Percentiles rank a stretch among this genome's conserved stretches.
Evolutionary conservation across 1,140 invertebrate genomes (phyloP).

Genomic region (Cepaea nemoralis): DNA sequence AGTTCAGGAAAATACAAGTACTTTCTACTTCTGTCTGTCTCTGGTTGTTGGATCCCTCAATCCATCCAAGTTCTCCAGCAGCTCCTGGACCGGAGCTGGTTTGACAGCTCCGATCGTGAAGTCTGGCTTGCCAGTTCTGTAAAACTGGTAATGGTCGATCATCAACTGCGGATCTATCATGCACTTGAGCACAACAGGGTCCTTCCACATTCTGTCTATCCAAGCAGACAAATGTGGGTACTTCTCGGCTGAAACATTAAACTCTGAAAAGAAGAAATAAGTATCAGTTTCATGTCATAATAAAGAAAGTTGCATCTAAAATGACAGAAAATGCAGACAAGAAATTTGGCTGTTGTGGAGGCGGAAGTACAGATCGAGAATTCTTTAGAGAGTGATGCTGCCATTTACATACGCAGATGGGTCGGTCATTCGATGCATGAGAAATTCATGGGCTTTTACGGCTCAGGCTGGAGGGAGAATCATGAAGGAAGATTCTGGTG

Average conservation of each 20-base stretch:
- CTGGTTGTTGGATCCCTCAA: slow-evolving; percentile 42
- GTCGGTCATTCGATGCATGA: too few relatives aligned
- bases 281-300: not conserved
- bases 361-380: too few relatives aligned
- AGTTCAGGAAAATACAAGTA: too few relatives aligned
- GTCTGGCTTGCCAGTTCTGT: slow-evolving; percentile 46
- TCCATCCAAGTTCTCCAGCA: slow-evolving; percentile 45
- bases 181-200: slow-evolving; percentile 48
- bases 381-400: too few relatives aligned
- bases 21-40: slow-evolving; percentile 30
- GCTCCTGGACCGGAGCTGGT: slow-evolving; percentile 12
- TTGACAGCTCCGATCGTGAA: slow-evolving; percentile 44
- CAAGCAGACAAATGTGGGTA: slow-evolving; percentile 49
- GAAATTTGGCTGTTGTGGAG: too few relatives aligned
- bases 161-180: slow-evolving; percentile 42
- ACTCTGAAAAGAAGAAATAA: slow-evolving; percentile 33
- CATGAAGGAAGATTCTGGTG: too few relatives aligned
- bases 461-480: too few relatives aligned
- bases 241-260: slow-evolving; percentile 29
- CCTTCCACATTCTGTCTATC: slow-evolving; percentile 52
- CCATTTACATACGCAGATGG: too few relatives aligned
- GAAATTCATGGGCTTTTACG: too few relatives aligned
- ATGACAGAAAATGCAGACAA: too few relatives aligned
- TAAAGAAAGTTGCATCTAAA: too few relatives aligned
- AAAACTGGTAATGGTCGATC: slow-evolving; percentile 41